Percentiles rank a stretch among this genome's conserved stretches.
Conservation (phyloP, 30 jellyfish, hydroid and myxozoan genomes). For the Pelagia noctiluca region DNA sequence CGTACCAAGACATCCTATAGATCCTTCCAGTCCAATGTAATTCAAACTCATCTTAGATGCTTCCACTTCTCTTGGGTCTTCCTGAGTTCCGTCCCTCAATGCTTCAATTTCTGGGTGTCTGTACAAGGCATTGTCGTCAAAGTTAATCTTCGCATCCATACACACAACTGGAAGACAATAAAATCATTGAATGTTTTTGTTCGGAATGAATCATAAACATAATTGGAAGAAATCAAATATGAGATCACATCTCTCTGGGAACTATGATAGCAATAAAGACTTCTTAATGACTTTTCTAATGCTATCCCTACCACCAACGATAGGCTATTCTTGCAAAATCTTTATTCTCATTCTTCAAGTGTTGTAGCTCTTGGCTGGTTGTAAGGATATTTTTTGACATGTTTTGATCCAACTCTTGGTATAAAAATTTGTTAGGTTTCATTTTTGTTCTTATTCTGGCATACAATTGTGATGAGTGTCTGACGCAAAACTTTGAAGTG, state of each 20-base stretch:
- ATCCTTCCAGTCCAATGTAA: constrained; percentile 96
- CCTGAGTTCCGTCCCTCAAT: constrained; percentile 89
- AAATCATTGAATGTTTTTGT: not conserved
- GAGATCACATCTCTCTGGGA: not conserved
- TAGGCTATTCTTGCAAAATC: too few species aligned
- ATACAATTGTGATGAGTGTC: too few species aligned
- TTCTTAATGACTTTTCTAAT: too few species aligned
- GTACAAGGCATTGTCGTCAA: constrained; percentile 97
- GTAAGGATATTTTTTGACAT: too few species aligned
- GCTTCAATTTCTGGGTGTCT: constrained; percentile 91
- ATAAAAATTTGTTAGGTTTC: too few species aligned
- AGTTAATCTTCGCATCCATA: constrained; percentile 92
- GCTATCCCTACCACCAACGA: too few species aligned
- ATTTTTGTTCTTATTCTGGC: too few species aligned
- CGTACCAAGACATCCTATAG: constrained; percentile 96
- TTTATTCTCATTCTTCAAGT: too few species aligned
- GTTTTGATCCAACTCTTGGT: too few species aligned
- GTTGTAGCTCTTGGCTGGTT: too few species aligned
- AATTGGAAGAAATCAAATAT: too few species aligned
- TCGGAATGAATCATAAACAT: not conserved
- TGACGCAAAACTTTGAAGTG: too few species aligned
- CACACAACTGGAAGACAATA: constrained; percentile 71
- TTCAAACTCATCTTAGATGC: constrained; percentile 84
- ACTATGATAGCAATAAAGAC: not conserved
- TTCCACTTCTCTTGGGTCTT: constrained; percentile 94